Conservation (phyloP, 1,140 invertebrate genomes). For the Eueides isabella region DNA sequence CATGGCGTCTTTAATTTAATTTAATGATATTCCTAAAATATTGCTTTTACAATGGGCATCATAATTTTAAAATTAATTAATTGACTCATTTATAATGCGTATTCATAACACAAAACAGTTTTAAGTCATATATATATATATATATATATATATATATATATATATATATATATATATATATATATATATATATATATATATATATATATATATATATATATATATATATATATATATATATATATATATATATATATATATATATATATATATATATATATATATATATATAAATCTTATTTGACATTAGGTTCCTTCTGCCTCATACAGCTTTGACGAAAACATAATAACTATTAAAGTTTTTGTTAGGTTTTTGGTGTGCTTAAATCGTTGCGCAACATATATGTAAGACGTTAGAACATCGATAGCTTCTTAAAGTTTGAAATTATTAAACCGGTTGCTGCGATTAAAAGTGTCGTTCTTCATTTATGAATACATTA, state of each 20-base stretch:
- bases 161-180: no score
- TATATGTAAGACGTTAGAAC: not conserved
- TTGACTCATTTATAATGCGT: not conserved
- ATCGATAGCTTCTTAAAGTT: not conserved
- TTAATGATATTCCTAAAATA: not conserved
- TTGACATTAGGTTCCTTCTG: no score
- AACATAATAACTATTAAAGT: not conserved
- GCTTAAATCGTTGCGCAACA: conserved; percentile 1
- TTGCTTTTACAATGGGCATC: not conserved
- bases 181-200: no score
- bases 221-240: no score
- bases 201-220: no score
- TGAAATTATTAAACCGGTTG: not conserved
- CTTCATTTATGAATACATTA: conserved; percentile 5
- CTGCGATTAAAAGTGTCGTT: not conserved
- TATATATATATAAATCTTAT: no score
- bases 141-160: no score
- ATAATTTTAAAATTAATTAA: not conserved
- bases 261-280: no score
- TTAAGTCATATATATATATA: no score
- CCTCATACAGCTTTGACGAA: no score
- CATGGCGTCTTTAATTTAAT: not conserved
- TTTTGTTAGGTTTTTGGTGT: conserved; percentile 5
- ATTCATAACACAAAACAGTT: not conserved
- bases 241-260: no score